phyloP scores from a whole-genome alignment of 2,888 invertebrate genomes.

The Pandemis heparana region DNA sequence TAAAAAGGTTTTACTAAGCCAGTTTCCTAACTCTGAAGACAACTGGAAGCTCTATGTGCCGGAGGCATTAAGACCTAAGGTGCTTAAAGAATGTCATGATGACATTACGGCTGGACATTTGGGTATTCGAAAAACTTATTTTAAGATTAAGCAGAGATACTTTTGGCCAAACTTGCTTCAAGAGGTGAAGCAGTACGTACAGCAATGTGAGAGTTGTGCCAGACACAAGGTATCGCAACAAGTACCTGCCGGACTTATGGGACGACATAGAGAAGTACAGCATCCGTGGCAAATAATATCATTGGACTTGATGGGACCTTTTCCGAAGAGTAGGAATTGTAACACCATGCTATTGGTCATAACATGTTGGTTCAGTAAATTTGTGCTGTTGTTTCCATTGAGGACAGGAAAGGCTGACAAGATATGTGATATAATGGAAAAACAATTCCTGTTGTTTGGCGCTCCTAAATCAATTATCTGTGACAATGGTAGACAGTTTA shows the following conservation, averaged over 20 bases:
- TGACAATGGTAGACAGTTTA: slow-evolving; percentile 48
- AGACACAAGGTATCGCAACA: not conserved
- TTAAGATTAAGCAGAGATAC: not conserved
- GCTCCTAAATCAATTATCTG: slow-evolving; percentile 41
- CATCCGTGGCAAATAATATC: not conserved
- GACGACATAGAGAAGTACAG: not conserved
- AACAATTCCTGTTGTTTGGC: slow-evolving; percentile 45
- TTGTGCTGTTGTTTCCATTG: not conserved
- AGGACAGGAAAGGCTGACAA: slow-evolving; percentile 1
- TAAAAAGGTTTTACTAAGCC: not conserved
- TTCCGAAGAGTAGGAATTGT: slow-evolving; percentile 7
- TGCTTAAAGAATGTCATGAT: slow-evolving; percentile 7
- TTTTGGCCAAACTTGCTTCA: not conserved
- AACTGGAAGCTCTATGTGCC: slow-evolving; percentile 1
- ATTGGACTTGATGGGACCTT: slow-evolving; percentile 5
- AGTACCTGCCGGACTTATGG: not conserved
- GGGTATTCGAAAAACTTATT: not conserved
- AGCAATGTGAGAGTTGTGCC: not conserved
- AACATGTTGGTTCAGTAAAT: slow-evolving; percentile 22
- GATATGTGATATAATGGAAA: slow-evolving; percentile 33
- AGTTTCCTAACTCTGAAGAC: not conserved
- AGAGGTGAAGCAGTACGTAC: slow-evolving; percentile 3
- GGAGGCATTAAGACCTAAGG: not conserved
- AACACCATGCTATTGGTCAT: slow-evolving; percentile 14
- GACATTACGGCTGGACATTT: slow-evolving; percentile 5